Base-by-base conservation (phyloP, 2,888 invertebrate species). In the Synanthedon andrenaeformis region DNA sequence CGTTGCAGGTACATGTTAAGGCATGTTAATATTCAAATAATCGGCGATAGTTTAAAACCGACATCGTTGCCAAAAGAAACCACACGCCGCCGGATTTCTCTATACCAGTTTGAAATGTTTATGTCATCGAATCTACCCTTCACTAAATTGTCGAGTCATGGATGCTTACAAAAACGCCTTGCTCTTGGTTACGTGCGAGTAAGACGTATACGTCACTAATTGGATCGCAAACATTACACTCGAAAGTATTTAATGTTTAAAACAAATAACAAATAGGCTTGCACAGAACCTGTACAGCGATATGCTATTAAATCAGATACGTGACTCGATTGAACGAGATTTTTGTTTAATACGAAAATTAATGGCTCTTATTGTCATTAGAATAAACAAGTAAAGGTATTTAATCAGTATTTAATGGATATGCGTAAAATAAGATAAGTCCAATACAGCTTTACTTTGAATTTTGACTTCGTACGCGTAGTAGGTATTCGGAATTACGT, bases 161-260 rank as follows among this genome's bases (percentile, higher is more conserved):
- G 35, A 45, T 45, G 45, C 14, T 45, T 45, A 14, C 13, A n/a
- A 45, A 45, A 45, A 45, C 14, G 3, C 45, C 14, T 45, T 14
- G 13, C 6, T 13, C 14, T 45, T 14, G 13, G 45, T 13, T 45
- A 45, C n/a, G 45, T 35, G 10, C 35, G 35, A 35, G 35, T 35
- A 35, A 35, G 35, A 35, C 35, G 35, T 10, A 35, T 45, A 45
- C 45, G n/a, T 45, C 45, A 14, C 58, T 67, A 67, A 70, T 70
- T 67, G 62, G 59, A 65, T 45, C 56, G 61, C 65, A 68, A 69
- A 70, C 60, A 68, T 52, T 52, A 56, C 58, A 51, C 42, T 54
- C n/a, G 45, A 57, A 55, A 54, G 55, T 52, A 17, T 48, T 19
- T 53, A 50, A 55, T 48, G 49, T 49, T 56, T 56, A 53, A 53